Percentiles rank a stretch among this genome's conserved stretches.
These are phyloP conservation scores for Drosophila cognata DNA, from an alignment of 2,888 invertebrate genomes.

Conservation along the genomic window DNA sequence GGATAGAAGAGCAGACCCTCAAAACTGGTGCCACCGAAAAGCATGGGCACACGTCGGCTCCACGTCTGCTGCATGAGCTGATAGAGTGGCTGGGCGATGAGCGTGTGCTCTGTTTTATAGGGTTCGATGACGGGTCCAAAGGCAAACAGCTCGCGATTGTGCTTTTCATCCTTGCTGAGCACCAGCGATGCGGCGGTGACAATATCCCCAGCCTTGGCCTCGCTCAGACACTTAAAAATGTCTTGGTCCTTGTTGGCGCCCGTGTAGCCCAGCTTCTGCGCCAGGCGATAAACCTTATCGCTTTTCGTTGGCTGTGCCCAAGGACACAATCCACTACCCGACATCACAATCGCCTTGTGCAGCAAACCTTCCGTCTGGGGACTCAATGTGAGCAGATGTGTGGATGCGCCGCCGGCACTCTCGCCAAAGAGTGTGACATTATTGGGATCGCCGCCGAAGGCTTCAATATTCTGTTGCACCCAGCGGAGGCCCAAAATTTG, in stretches of 20 bases:
- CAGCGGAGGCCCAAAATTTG: slow-evolving; percentile 86
- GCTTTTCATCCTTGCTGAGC: slow-evolving; percentile 80
- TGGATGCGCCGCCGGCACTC: slow-evolving; percentile 86
- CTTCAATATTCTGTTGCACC: slow-evolving; percentile 85
- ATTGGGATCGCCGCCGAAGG: slow-evolving; percentile 86
- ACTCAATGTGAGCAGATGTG: slow-evolving; percentile 85
- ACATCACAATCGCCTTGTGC: slow-evolving; percentile 83
- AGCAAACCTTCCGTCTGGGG: slow-evolving; percentile 84
- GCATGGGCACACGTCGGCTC: slow-evolving; percentile 82
- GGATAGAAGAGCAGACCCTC: slow-evolving; percentile 83
- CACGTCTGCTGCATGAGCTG: slow-evolving; percentile 77
- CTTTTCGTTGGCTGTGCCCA: slow-evolving; percentile 78
- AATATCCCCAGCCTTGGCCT: slow-evolving; percentile 73
- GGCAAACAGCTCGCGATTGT: slow-evolving; percentile 74
- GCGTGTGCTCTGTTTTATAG: slow-evolving; percentile 79
- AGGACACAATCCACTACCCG: slow-evolving; percentile 79
- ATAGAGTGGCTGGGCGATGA: slow-evolving; percentile 71
- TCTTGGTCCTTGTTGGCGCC: slow-evolving; percentile 80
- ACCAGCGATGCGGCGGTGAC: slow-evolving; percentile 72
- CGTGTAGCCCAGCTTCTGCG: slow-evolving; percentile 78
- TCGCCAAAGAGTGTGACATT: slow-evolving; percentile 86
- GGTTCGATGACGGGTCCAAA: slow-evolving; percentile 84
- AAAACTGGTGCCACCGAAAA: slow-evolving; percentile 83
- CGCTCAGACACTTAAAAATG: slow-evolving; percentile 79
- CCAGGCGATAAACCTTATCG: slow-evolving; percentile 78